phyloP scores from a whole-genome alignment of 2,888 invertebrate species.

The Polyommatus icarus region DNA sequence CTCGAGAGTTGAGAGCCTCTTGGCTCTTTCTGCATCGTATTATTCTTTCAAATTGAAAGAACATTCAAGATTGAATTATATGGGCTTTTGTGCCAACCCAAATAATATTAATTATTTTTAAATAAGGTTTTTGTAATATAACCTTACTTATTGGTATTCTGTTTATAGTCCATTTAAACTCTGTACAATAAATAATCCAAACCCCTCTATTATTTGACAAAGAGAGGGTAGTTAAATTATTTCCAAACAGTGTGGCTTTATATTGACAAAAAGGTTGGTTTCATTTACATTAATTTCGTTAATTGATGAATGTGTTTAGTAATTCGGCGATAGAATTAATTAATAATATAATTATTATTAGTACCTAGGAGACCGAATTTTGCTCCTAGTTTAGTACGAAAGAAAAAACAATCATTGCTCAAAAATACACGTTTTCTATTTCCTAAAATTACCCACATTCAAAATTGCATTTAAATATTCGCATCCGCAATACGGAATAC shows the following conservation, averaged over 20 bases:
- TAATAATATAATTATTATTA: not conserved
- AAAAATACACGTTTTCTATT: too few species aligned
- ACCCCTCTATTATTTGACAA: not conserved
- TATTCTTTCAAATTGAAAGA: not conserved
- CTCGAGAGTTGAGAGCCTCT: too few species aligned
- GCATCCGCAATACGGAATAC: too few species aligned
- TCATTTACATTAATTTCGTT: not conserved
- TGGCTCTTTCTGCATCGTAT: too few species aligned
- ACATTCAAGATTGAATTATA: not conserved
- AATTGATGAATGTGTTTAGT: not conserved
- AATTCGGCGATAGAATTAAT: not conserved
- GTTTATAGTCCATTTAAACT: not conserved
- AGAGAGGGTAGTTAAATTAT: not conserved
- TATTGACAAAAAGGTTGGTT: not conserved
- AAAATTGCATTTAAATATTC: too few species aligned
- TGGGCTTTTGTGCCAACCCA: not conserved
- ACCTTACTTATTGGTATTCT: slow-evolving; percentile 7
- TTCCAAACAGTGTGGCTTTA: not conserved
- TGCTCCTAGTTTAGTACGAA: too few species aligned
- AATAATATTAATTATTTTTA: not conserved
- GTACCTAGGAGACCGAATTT: too few species aligned
- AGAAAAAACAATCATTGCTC: too few species aligned
- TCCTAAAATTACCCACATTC: too few species aligned
- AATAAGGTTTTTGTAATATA: not conserved
- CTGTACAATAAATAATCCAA: not conserved